Evolutionary conservation across 2,113 vertebrate genomes (phyloP).

Genomic region (Halcyon malimbica): DNA sequence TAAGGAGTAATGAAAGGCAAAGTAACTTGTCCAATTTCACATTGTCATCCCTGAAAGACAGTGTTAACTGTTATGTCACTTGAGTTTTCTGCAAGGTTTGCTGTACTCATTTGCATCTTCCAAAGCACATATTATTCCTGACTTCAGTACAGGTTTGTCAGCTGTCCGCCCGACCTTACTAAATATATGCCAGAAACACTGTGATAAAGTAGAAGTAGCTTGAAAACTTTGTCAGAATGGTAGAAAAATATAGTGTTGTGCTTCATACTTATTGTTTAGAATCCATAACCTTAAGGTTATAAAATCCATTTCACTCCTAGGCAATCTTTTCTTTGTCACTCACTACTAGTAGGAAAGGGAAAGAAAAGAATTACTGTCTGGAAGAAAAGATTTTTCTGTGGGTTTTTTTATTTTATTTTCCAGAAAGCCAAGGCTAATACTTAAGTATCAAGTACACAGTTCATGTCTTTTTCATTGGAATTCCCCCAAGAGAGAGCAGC

Average conservation of each 20-base stretch:
- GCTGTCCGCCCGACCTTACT: background rate
- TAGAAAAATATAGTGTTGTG: constrained; percentile 8
- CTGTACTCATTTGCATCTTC: constrained; percentile 31
- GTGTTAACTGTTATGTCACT: background rate
- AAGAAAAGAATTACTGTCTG: background rate
- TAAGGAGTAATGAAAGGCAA: constrained; percentile 40
- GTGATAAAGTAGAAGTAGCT: background rate
- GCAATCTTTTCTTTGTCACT: constrained; percentile 1
- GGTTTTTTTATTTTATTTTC: background rate
- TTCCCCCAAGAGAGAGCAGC: background rate
- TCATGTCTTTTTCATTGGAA: background rate
- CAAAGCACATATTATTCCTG: constrained; percentile 36
- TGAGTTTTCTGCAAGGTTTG: constrained; percentile 10
- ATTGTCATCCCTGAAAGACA: constrained; percentile 19
- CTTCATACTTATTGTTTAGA: constrained; percentile 5
- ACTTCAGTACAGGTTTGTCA: constrained; percentile 49
- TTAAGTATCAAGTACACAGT: background rate
- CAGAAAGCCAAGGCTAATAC: background rate
- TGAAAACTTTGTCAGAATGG: background rate
- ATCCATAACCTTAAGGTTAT: constrained; percentile 30
- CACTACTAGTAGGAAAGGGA: background rate
- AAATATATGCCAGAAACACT: background rate
- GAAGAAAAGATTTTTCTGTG: background rate
- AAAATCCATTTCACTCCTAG: background rate
- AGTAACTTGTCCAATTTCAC: constrained; percentile 27